Conservation (phyloP, 2,888 invertebrate genomes). For the Eucera pruinosa region DNA sequence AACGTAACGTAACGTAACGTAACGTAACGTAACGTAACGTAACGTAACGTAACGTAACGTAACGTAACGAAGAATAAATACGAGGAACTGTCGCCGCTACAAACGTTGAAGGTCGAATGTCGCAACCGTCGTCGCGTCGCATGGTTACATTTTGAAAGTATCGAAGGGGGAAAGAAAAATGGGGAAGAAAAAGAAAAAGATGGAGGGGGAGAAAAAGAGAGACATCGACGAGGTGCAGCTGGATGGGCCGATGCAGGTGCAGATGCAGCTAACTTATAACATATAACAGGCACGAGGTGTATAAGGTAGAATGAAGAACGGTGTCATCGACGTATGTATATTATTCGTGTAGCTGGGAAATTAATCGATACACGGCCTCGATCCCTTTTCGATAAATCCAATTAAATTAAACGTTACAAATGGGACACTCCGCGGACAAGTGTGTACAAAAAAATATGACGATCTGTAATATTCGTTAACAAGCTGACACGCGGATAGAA, state of each 20-base stretch:
- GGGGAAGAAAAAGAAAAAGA: constrained; percentile 16
- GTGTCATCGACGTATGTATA: constrained; percentile 30
- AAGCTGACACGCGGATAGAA: not conserved
- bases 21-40: too few relatives aligned
- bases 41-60: too few relatives aligned
- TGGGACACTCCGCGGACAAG: constrained; percentile 9
- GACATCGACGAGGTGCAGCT: constrained; percentile 55
- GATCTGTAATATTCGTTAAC: constrained; percentile 14
- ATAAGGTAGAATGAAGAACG: constrained; percentile 3
- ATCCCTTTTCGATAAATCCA: constrained; percentile 46
- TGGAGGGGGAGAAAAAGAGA: constrained; percentile 19
- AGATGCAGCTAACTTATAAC: constrained; percentile 37
- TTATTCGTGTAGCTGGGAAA: not conserved
- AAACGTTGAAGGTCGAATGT: constrained; percentile 55
- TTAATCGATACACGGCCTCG: constrained; percentile 42
- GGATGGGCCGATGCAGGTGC: constrained; percentile 54
- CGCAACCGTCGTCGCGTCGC: constrained; percentile 51
- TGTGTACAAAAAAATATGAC: constrained; percentile 14
- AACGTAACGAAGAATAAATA: not conserved
- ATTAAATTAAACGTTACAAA: constrained; percentile 57
- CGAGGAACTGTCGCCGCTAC: not conserved
- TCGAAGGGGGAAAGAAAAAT: constrained; percentile 41
- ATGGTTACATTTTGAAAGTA: constrained; percentile 68
- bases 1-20: too few relatives aligned
- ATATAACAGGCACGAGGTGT: not conserved